These are phyloP conservation scores for Scaptomyza graminum DNA, from an alignment of 1,140 invertebrate genomes.

Conservation along the genomic window DNA sequence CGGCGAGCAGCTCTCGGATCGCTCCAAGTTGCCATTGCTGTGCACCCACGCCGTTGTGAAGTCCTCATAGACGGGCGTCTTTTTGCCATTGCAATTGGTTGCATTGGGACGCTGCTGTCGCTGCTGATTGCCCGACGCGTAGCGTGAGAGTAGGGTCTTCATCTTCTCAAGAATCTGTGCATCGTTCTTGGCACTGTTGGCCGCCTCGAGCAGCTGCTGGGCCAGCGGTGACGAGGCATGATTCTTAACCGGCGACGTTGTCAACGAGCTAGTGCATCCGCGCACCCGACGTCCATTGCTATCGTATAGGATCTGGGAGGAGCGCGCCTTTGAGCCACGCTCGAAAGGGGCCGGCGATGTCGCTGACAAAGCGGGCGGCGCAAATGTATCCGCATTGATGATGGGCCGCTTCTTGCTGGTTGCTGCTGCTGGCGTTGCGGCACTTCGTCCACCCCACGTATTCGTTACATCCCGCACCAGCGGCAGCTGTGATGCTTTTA, in stretches of 20 bases:
- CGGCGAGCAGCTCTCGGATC: slow-evolving; percentile 78
- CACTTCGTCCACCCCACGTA: slow-evolving; percentile 88
- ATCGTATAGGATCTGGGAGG: slow-evolving; percentile 87
- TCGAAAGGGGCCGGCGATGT: slow-evolving; percentile 84
- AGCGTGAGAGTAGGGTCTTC: slow-evolving; percentile 88
- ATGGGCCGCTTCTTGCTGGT: slow-evolving; percentile 85
- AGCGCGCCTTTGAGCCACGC: slow-evolving; percentile 86
- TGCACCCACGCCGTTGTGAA: slow-evolving; percentile 90
- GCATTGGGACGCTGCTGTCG: slow-evolving; percentile 30
- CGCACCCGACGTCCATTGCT: slow-evolving; percentile 85
- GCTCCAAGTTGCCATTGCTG: slow-evolving; percentile 87
- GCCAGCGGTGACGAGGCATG: slow-evolving; percentile 86
- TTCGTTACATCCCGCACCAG: slow-evolving; percentile 85
- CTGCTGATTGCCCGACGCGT: slow-evolving; percentile 84
- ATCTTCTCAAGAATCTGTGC: slow-evolving; percentile 88
- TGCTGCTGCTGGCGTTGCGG: slow-evolving; percentile 16
- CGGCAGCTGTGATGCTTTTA: slow-evolving; percentile 80
- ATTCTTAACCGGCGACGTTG: slow-evolving; percentile 85
- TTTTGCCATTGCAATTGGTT: slow-evolving; percentile 78
- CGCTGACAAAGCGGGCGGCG: slow-evolving; percentile 73
- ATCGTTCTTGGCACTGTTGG: slow-evolving; percentile 88
- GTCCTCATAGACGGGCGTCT: slow-evolving; percentile 86
- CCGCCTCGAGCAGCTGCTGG: slow-evolving; percentile 89
- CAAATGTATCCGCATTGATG: slow-evolving; percentile 88
- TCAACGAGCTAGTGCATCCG: slow-evolving; percentile 75